Conservation (phyloP, 2,888 invertebrate species). For the Caenorhabditis virilis region DNA sequence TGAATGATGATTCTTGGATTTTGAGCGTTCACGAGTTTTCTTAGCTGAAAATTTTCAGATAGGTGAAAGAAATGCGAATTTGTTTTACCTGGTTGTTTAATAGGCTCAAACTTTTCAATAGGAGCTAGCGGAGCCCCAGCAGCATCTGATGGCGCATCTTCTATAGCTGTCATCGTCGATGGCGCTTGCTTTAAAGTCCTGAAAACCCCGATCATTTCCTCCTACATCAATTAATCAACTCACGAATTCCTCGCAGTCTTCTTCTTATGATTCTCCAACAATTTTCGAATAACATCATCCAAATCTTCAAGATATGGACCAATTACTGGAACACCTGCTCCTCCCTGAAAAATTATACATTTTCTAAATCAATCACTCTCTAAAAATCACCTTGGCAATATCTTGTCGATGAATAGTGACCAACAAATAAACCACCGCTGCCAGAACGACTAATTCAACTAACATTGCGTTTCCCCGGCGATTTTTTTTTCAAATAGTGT, state of each 20-base stretch:
- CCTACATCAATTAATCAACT: too few relatives aligned
- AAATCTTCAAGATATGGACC: slow-evolving; percentile 29
- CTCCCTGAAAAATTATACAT: slow-evolving; percentile 16
- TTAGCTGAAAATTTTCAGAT: neutral
- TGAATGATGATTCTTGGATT: too few relatives aligned
- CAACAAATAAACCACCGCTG: slow-evolving; percentile 20
- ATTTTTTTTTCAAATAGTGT: neutral
- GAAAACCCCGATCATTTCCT: too few relatives aligned
- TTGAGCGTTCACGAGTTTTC: neutral
- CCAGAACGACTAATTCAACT: slow-evolving; percentile 23
- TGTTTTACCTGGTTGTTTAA: neutral
- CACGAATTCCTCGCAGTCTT: slow-evolving; percentile 14
- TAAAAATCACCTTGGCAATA: slow-evolving; percentile 16
- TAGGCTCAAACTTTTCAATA: too few relatives aligned
- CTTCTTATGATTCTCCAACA: slow-evolving; percentile 20
- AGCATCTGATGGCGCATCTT: too few relatives aligned
- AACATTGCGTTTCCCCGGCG: slow-evolving; percentile 10
- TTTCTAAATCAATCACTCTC: neutral
- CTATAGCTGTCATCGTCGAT: too few relatives aligned
- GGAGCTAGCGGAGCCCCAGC: too few relatives aligned
- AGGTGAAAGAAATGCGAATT: neutral
- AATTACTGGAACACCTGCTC: slow-evolving; percentile 26
- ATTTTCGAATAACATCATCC: slow-evolving; percentile 12
- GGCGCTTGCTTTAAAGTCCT: too few relatives aligned
- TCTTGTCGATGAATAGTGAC: slow-evolving; percentile 23